Evolutionary conservation across 2,113 vertebrate species (phyloP), one percentile per base, ranked within the genome.

Genomic region (Pogonocichla stellata): DNA sequence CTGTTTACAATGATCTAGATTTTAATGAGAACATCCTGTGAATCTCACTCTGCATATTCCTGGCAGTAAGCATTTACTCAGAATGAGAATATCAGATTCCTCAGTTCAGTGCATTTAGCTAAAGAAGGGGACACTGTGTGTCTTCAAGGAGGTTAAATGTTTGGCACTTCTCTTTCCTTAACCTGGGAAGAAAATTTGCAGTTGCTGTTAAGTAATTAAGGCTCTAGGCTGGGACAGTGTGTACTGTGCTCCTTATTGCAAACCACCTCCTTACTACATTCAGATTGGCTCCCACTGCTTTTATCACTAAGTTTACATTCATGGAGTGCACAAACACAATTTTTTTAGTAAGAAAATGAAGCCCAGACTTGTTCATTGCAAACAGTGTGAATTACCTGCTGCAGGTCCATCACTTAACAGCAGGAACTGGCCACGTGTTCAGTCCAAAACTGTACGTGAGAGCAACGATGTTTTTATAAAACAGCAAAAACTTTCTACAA

Each of bases 21-120:
- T 86, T 94, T 93, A 93, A 88, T 80, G 42, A 66, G 85, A 90
- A 85, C 69, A 40, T 4, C 77, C 56, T 71, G 69, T 87, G 80
- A 84, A 79, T 86, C 64, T 79, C 60, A 60, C 56, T 36, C 33
- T 50, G 57, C 84, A 12, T 13, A 45, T 40, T 80, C 73, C 75
- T 80, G 88, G 82, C 93, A 90, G 38, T 25, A 43, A 90, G 43
- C 24, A 20, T 62, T 87, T 62, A 36, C 19, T 66, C 47, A 17
- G 50, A 25, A 50, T 65, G 61, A 72, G 70, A 89, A 16, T 19
- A 61, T 18, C 5, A 0, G 54, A 79, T 82, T 38, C 66, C 51
- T 75, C 75, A 79, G 57, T 31, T 56, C 16, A 5, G 26, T 6
- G n/a, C 19, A 22, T 70, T 82, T 9, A 77, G 58, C 73, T 72